These are phyloP conservation scores for Meandrusa payeni DNA, from an alignment of 2,888 invertebrate genomes.

Conservation along the genomic window DNA sequence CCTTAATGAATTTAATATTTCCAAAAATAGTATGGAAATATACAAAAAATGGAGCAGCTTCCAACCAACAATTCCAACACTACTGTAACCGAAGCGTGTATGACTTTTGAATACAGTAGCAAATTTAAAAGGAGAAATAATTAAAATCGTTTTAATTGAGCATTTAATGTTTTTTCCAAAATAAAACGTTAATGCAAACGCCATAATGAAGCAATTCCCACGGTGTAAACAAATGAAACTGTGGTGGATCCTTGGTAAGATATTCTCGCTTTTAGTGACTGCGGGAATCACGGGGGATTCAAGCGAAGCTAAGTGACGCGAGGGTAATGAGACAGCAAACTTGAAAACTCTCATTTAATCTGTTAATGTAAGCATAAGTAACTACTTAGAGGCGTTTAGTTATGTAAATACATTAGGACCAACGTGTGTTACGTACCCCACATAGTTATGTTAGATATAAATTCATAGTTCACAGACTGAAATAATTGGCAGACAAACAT, in stretches of 20 bases:
- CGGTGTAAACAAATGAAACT: conserved; percentile 3
- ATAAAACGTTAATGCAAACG: conserved; percentile 10
- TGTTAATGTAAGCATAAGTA: conserved; percentile 30
- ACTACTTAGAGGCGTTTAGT: conserved; percentile 24
- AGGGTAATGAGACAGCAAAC: conserved; percentile 30
- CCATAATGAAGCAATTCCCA: conserved; percentile 14
- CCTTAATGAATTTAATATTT: no score
- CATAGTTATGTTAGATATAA: conserved; percentile 10
- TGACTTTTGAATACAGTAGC: conserved; percentile 7
- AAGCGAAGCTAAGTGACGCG: conserved; percentile 25
- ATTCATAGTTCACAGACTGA: conserved; percentile 13
- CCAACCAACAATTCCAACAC: no score
- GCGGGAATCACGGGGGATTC: conserved; percentile 27
- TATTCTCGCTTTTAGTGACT: conserved; percentile 20
- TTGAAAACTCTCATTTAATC: conserved; percentile 32
- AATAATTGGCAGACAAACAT: conserved; percentile 3
- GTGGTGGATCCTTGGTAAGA: conserved; percentile 17
- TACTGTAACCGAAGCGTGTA: no score
- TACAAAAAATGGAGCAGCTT: no score
- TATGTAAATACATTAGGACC: conserved; percentile 25
- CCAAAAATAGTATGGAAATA: no score
- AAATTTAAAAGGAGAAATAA: conserved; percentile 7
- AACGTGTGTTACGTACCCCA: conserved; percentile 6
- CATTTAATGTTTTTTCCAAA: conserved; percentile 2
- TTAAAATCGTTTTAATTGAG: conserved; percentile 5